These are phyloP conservation scores for Nasalis larvatus DNA, from an alignment of 2,113 vertebrate genomes.

Conservation along the genomic window DNA sequence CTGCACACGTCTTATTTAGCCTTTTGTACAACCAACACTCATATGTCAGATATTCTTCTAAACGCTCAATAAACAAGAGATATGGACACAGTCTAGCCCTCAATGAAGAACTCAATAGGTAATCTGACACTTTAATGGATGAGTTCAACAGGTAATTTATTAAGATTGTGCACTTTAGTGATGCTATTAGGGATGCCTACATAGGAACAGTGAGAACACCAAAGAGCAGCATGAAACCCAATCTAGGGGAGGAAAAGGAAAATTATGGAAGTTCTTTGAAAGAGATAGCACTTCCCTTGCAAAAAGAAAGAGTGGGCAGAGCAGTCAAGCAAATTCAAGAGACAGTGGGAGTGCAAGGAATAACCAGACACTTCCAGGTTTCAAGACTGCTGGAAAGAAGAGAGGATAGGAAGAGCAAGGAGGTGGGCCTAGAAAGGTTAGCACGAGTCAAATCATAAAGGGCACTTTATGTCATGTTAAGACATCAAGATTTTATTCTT, in stretches of 20 bases:
- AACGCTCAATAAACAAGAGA: not conserved
- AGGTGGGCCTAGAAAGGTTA: not conserved
- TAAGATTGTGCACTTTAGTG: not conserved
- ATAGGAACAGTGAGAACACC: not conserved
- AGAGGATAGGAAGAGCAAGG: not conserved
- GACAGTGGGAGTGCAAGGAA: not conserved
- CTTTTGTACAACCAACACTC: not conserved
- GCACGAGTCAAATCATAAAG: not conserved
- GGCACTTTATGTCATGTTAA: not conserved
- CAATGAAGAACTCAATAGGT: not conserved
- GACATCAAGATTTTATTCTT: not conserved
- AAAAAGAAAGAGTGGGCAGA: not conserved
- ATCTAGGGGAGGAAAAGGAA: not conserved
- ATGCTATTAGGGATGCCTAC: not conserved
- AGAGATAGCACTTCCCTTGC: not conserved
- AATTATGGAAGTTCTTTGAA: not conserved
- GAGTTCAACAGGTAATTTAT: not conserved
- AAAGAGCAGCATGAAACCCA: not conserved
- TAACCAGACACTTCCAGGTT: not conserved
- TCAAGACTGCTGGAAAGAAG: not conserved
- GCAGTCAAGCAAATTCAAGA: not conserved
- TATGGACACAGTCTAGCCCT: not conserved
- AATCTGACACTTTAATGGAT: not conserved
- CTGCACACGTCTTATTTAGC: not conserved
- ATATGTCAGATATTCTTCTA: not conserved